Base-by-base conservation (phyloP, 2,113 vertebrate species). In the Pitta sordida region DNA sequence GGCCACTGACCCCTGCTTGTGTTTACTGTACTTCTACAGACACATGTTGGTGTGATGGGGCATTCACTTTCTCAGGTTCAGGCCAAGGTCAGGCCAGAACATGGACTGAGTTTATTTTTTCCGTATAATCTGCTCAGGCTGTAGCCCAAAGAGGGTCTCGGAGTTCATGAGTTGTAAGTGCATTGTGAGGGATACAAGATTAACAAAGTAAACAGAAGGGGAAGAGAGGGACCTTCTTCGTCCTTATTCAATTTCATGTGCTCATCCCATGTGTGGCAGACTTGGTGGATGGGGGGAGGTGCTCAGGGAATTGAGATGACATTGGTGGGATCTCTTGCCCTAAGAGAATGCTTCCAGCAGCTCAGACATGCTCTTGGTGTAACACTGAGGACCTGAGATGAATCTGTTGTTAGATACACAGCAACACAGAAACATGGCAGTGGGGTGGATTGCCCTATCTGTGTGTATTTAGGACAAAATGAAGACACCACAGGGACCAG, bases 1-100 rank as follows among this genome's bases (percentile, higher is more conserved):
- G 90, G 96, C 59, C 90, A 94, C 46, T 94, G 95, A 96, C 96
- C 92, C 63, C 32, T 7, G 1, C 67, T 80, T 86, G 68, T 96
- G 95, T 96, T 96, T 96, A 91, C 90, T 95, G 96, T 95, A 83
- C 93, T 96, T 94, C 79, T 58, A 43, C 92, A 91, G 95, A 96
- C 95, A 96, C 96, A 94, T 88, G 96, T 65, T 85, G 95, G 93
- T 94, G 95, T 93, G 92, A 96, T 37, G 85, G 90, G 79, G 71
- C 92, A 91, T 95, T 95, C 92, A 73, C 93, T 95, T 77, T 63
- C 88, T 74, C 96, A 96, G 93, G 92, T 94, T 93, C 83, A 90
- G 85, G 92, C 92, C 93, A 96, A 95, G 96, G 95, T 77, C 95
- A 93, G 96, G 90, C 88, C 43, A 83, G 83, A 96, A 86, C 88